Base-by-base conservation (phyloP, 1,140 invertebrate genomes). In the Drosophila watanabei region DNA sequence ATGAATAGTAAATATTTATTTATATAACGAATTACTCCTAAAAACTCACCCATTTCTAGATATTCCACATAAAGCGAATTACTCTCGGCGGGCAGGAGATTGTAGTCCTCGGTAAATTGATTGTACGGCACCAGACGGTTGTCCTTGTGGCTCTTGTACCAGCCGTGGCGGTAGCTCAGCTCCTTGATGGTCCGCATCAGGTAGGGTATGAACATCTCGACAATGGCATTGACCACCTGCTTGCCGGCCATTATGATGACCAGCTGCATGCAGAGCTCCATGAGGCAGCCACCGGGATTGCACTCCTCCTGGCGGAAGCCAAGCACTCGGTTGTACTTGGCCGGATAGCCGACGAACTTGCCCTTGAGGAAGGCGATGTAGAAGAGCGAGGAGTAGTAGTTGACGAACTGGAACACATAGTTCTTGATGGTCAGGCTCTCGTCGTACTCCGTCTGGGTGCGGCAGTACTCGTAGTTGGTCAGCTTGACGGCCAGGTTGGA, bases 291-390 rank as follows among this genome's bases (percentile, higher is more conserved):
- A 37, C 96, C 96, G 28, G 96, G 96, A 93, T 95, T 96, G 89
- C 97, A 98, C 94, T 97, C 92, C 46, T 94, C 91, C 61, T 93
- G 92, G 13, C 92, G 87, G n/a, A 93, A 94, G 45, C 95, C 95
- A 66, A 97, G 95, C 57, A 97, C 95, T 52, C 94, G 94, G 76
- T 95, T 95, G 83, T 97, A 97, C 77, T 97, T 95, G 5, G 96
- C 95, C 24, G 97, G 96, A 93, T 96, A 96, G 8, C 97, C 96
- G 35, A 96, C 95, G 94, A 97, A 97, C 85, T 96, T 95, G 49
- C 97, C 97, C 93, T 97, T 97, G 76, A 97, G 95, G 89, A 98
- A 98, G 3, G 97, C 97, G 56, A 98, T 97, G 92, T 98, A 98
- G 92, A 98, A 97, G 63, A 97, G 96, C 45, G 96, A 97, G 3